Conservation (phyloP, 2,797 vertebrate species). For the Jordanella pulchra region DNA sequence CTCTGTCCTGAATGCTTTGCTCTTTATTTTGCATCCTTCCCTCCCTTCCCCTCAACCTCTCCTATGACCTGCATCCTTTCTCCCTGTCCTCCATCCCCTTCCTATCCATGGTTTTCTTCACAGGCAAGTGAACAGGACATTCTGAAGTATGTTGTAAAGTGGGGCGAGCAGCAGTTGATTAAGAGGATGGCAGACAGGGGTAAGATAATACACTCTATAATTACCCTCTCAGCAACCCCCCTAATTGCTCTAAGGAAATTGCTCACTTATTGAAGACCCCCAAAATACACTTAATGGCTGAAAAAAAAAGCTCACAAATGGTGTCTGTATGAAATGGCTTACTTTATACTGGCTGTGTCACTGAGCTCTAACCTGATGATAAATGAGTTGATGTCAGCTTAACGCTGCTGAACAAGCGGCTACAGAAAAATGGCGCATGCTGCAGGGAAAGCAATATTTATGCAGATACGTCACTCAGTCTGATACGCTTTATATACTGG, state of each 20-base stretch:
- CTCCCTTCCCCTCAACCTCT: neutral
- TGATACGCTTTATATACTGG: constrained; percentile 9
- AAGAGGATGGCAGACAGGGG: constrained; percentile 99
- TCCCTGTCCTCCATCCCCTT: constrained; percentile 4
- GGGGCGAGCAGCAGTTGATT: constrained; percentile 98
- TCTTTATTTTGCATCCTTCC: neutral
- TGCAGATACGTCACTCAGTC: constrained; percentile 19
- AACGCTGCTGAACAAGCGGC: constrained; percentile 7
- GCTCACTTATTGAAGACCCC: constrained; percentile 56
- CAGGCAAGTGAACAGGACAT: constrained; percentile 99
- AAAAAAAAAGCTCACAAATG: constrained; percentile 40
- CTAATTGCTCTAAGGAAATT: constrained; percentile 73
- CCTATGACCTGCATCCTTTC: constrained; percentile 18
- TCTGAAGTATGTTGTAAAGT: constrained; percentile 98
- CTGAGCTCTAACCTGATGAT: constrained; percentile 18
- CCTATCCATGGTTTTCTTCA: constrained; percentile 58
- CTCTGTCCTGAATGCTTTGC: neutral
- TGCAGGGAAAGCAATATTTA: constrained; percentile 12
- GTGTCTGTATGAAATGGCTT: constrained; percentile 27
- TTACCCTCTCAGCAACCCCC: constrained; percentile 69
- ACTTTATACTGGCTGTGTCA: constrained; percentile 26
- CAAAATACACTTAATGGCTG: constrained; percentile 55
- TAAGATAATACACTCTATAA: constrained; percentile 82
- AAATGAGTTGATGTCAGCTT: constrained; percentile 18
- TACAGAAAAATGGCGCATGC: constrained; percentile 8